phyloP scores from a whole-genome alignment of 2,797 vertebrate genomes.

The Helostoma temminkii region DNA sequence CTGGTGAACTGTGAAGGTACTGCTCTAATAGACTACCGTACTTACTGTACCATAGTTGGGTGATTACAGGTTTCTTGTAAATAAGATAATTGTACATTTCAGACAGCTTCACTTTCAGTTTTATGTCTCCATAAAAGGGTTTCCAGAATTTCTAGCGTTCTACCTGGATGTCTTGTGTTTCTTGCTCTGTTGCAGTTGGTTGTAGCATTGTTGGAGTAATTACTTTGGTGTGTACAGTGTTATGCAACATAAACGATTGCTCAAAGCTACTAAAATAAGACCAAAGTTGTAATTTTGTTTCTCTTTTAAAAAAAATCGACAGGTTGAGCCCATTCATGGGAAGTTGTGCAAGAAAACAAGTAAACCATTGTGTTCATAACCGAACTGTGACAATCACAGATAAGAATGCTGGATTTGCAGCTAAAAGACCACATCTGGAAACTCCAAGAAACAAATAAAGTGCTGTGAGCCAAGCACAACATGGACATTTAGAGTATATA shows the following conservation, averaged over 20 bases:
- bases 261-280: slow-evolving; percentile 1
- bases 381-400: neutral
- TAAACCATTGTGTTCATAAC: neutral
- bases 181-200: neutral
- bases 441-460: neutral
- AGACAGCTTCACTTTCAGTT: neutral
- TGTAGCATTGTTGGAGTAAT: neutral
- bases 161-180: neutral
- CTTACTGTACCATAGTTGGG: neutral
- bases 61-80: neutral
- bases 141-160: neutral
- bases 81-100: neutral
- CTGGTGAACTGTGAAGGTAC: neutral
- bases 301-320: slow-evolving; percentile 1
- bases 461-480: neutral
- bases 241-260: neutral
- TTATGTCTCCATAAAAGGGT: too few relatives aligned
- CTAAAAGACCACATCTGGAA: too few relatives aligned
- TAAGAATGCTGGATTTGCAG: too few relatives aligned
- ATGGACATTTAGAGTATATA: neutral
- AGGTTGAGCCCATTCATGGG: neutral
- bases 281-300: neutral
- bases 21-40: neutral
- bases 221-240: neutral
- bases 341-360: slow-evolving; percentile 8